Evolutionary conservation across 1,140 invertebrate species (phyloP).

Genomic region (Leptonema lineaticorne): DNA sequence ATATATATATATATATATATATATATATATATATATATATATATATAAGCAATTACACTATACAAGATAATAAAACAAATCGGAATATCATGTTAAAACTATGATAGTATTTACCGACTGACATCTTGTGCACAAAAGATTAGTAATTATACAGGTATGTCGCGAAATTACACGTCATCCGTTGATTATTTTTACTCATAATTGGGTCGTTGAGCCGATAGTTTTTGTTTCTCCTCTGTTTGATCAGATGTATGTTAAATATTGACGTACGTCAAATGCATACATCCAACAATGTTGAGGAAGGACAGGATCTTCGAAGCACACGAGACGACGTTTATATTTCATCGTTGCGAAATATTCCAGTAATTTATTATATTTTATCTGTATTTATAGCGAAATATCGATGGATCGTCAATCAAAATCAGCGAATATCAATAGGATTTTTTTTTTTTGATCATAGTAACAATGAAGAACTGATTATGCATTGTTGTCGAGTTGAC

Average conservation of each 20-base stretch:
- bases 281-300: slow-evolving; percentile 1
- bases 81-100: not conserved
- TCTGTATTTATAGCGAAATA: no score
- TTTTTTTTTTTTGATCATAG: not conserved
- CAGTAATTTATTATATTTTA: no score
- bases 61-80: not conserved
- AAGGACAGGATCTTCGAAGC: not conserved
- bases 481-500: no score
- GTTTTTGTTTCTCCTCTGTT: not conserved
- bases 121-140: not conserved
- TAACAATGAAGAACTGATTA: not conserved
- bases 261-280: slow-evolving; percentile 1
- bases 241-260: not conserved
- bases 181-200: not conserved
- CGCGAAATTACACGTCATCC: not conserved
- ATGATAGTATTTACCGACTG: not conserved
- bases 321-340: no score
- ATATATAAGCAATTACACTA: not conserved
- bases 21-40: not conserved
- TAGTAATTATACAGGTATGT: not conserved
- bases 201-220: slow-evolving; percentile 5
- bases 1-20: not conserved
- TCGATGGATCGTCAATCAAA: not conserved
- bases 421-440: not conserved
- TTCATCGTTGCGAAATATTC: no score